A percentile compares a stretch with the other conserved stretches of the same genome.
Conservation (phyloP, 2,888 invertebrate species). For the Elmis aenea region DNA sequence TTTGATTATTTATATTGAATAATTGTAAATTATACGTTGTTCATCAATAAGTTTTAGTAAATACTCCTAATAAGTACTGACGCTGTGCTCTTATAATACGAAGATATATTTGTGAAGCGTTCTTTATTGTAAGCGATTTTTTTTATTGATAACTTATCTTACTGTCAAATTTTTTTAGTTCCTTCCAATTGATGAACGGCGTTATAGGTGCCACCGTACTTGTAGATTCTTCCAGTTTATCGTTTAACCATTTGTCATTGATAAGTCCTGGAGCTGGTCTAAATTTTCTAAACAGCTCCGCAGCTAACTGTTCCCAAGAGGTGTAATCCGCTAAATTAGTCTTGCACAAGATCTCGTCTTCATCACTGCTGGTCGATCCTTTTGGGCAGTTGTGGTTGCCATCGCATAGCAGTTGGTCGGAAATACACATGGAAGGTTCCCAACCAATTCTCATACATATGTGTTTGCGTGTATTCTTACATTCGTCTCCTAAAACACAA, state of each 20-base stretch:
- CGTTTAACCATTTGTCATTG: conserved; percentile 19
- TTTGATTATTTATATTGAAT: too few species aligned
- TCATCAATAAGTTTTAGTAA: too few species aligned
- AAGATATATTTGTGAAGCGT: too few species aligned
- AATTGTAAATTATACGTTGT: too few species aligned
- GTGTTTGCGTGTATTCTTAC: conserved; percentile 33
- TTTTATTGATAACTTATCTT: too few species aligned
- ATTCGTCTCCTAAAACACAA: conserved; percentile 23
- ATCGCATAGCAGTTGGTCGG: conserved; percentile 62
- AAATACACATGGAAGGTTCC: conserved; percentile 53
- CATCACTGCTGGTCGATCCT: conserved; percentile 49
- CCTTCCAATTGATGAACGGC: conserved; percentile 22
- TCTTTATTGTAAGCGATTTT: too few species aligned
- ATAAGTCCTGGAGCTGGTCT: conserved; percentile 8
- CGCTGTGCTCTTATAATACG: too few species aligned
- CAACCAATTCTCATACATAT: conserved; percentile 39
- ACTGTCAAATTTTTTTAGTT: conserved; percentile 17
- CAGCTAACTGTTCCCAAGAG: conserved; percentile 31
- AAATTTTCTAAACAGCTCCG: conserved; percentile 31
- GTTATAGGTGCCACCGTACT: background rate
- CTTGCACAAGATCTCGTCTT: conserved; percentile 38
- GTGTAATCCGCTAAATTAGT: conserved; percentile 15
- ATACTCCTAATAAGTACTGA: too few species aligned
- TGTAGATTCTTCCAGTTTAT: conserved; percentile 11
- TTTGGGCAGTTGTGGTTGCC: conserved; percentile 63